These are phyloP conservation scores for Sebastes cheni DNA, from an alignment of 2,797 vertebrate species.

Conservation along the genomic window DNA sequence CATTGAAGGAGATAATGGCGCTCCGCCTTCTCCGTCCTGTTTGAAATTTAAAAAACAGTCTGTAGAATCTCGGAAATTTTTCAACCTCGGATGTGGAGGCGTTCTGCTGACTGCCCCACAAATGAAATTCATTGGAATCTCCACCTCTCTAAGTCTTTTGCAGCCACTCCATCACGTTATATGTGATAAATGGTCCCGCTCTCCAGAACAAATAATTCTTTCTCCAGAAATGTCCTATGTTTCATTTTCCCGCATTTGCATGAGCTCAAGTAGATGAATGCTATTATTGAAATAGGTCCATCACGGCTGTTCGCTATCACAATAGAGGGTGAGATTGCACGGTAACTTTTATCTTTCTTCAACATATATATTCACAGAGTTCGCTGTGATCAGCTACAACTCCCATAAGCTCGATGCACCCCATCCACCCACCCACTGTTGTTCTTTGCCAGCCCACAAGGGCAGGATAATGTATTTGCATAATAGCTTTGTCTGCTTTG, in stretches of 20 bases:
- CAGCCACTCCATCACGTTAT: conserved; percentile 64
- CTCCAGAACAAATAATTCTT: conserved; percentile 64
- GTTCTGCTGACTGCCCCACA: conserved; percentile 60
- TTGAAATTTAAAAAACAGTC: conserved; percentile 50
- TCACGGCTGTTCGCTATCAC: conserved; percentile 20
- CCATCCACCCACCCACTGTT: not conserved
- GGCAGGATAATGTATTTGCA: conserved; percentile 21
- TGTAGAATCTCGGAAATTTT: conserved; percentile 24
- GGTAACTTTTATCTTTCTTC: conserved; percentile 30
- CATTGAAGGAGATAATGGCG: conserved; percentile 44
- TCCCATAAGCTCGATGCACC: not conserved
- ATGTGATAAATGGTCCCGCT: conserved; percentile 65
- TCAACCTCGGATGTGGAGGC: conserved; percentile 28
- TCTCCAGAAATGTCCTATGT: conserved; percentile 60
- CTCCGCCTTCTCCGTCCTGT: conserved; percentile 34
- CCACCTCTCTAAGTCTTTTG: conserved; percentile 60
- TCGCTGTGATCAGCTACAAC: not conserved
- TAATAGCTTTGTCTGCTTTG: conserved; percentile 16
- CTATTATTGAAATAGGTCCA: conserved; percentile 55
- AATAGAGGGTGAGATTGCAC: conserved; percentile 20
- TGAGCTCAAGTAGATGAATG: conserved; percentile 62
- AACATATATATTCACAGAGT: not conserved
- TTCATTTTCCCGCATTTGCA: conserved; percentile 73
- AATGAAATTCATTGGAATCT: conserved; percentile 75
- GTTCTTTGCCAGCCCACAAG: conserved; percentile 6